Conservation (phyloP, 2,888 invertebrate species). For the Spilarctia lutea region DNA sequence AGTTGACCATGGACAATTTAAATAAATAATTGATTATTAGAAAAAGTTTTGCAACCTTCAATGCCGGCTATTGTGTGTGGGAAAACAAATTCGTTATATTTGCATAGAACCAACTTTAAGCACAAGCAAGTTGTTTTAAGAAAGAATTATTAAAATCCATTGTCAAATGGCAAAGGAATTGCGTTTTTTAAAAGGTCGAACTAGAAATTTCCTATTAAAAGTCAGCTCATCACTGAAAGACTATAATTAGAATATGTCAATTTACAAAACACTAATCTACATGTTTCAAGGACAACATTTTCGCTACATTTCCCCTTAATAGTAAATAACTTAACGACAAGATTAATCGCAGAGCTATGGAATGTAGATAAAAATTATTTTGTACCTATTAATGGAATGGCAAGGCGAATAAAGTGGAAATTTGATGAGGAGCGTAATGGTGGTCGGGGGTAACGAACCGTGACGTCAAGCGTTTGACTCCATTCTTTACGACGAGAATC, state of each 20-base stretch:
- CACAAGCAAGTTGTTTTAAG: neutral
- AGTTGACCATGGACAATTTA: neutral
- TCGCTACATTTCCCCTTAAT: conserved; percentile 12
- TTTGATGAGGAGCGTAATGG: conserved; percentile 67
- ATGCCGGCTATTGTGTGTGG: too few relatives aligned
- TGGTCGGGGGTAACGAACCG: conserved; percentile 66
- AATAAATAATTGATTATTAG: neutral
- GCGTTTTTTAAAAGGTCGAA: neutral
- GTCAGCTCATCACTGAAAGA: neutral
- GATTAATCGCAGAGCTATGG: conserved; percentile 46
- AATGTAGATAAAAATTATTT: conserved; percentile 55
- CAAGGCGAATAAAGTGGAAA: conserved; percentile 67
- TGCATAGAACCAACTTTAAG: too few relatives aligned
- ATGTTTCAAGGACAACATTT: conserved; percentile 15
- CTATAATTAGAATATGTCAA: neutral
- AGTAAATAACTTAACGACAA: conserved; percentile 31
- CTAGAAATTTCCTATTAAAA: neutral
- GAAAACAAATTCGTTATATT: too few relatives aligned
- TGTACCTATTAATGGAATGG: conserved; percentile 54
- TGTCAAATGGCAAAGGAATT: neutral
- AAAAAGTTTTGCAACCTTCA: neutral
- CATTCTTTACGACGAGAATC: conserved; percentile 45
- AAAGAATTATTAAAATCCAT: neutral
- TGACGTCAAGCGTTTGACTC: conserved; percentile 62
- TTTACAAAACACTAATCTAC: neutral